Evolutionary conservation across 2,888 invertebrate genomes (phyloP), one percentile per base, ranked within the genome.

Genomic region (Pristionchus entomophagus): DNA sequence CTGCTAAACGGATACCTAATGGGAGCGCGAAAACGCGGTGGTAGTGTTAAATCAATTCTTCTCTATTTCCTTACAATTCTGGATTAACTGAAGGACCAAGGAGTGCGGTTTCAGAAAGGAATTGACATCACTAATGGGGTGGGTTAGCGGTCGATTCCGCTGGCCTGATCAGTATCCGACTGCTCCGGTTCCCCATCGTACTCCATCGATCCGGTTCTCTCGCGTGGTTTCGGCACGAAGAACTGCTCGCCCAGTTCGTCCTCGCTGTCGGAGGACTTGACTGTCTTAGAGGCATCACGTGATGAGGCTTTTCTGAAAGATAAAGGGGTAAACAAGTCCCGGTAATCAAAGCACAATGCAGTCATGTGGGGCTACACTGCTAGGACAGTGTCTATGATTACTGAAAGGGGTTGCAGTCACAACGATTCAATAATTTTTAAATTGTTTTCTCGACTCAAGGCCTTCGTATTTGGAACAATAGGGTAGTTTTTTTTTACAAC

Each of bases 111-210:
- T n/a, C n/a, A n/a, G 29, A 29, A 26, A 19, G n/a, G n/a, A 56
- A 26, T 14, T 53, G 53, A 14, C 14, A 53, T 22, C 14, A 53
- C 19, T 19, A 22, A 8, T 53, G 26, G n/a, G 5, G 26, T 3
- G 41, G n/a, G 41, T 77, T 26, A 77, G 35, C 82, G 53, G 41
- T 82, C 82, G 59, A 82, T 53, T 35, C 82, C 82, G 38, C 82
- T 82, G 26, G 82, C 82, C 29, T 65, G 83, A 49, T 84, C 83
- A n/a, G 83, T 88, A 83, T 90, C 91, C 26, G 89, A 88, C 85
- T 89, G 89, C 86, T 92, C 91, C 8, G 88, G 88, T 26, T 87
- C 89, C 22, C 90, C 90, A 41, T 92, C 92, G 65, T 91, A 91
- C 32, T 91, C 91, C 83, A 87, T 88, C 73, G 89, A 89, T 5